Base-by-base conservation (phyloP, 2,797 vertebrate genomes). In the Microctenopoma stevenorrisi region DNA sequence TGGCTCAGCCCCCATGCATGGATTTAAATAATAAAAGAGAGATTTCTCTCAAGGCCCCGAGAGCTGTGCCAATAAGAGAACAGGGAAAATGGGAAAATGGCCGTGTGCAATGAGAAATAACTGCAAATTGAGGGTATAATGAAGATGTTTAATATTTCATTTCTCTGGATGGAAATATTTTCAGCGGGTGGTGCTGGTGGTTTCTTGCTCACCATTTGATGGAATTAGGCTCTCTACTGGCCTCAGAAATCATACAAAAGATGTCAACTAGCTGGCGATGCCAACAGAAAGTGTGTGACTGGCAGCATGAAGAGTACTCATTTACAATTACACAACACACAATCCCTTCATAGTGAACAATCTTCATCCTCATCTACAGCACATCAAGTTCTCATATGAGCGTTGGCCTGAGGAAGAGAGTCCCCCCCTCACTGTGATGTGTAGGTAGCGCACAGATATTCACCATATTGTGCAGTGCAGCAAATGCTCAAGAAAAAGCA, bases 11-110 rank as follows among this genome's bases (percentile, higher is more conserved):
- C 90, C 88, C 71, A 72, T 93, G 91, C 91, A 88, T 92, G 92
- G 94, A 94, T 95, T 94, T 94, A 94, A 94, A 94, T 94, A 94
- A 94, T 94, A 94, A 94, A 95, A 93, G 92, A 93, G 93, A 94
- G 93, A 94, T 93, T 93, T 94, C 90, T 93, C 92, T 92, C 86
- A 91, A 93, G 92, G 92, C 93, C 92, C 88, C 82, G 82, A 91
- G 87, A 81, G 59, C 85, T 49, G 76, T 91, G 91, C 90, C 92
- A 94, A 93, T 94, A 91, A 92, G 88, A 89, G 86, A 91, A 89
- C 82, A 40, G 84, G 78, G 88, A 87, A 92, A 91, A 91, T 91
- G 88, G 91, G 88, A 79, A 93, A 94, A 94, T 85, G 91, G 89
- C 90, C n/a, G 78, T 85, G 89, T 84, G 91, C 90, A 83, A 91